Base-by-base conservation (phyloP, 2,113 vertebrate genomes). In the Sula dactylatra region DNA sequence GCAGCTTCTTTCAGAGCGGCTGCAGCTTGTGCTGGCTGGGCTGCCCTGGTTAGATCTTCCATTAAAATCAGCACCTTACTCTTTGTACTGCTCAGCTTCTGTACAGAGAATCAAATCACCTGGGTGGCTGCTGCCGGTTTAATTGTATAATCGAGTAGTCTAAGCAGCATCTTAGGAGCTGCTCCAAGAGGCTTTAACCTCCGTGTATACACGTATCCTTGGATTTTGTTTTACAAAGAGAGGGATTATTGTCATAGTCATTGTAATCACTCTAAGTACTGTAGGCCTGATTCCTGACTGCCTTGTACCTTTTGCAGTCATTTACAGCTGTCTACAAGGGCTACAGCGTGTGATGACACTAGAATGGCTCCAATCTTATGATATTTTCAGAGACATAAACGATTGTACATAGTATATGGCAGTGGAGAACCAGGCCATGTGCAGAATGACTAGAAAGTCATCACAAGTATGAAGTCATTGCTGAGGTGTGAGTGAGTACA, bases 221-320 rank as follows among this genome's bases (percentile, higher is more conserved):
- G 93, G 96, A 96, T 94, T 97, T 94, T 94, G 86, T 95, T 91
- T 94, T 94, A 95, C 95, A 97, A 94, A 96, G 86, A 87, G 44
- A 45, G 66, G 88, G 95, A 97, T 97, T 95, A 96, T 94, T 93
- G 91, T 82, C 81, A 47, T 91, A 50, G 79, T 86, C n/a, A 16
- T 76, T 72, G 81, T 95, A 94, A 96, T 95, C 84, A 69, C 93
- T 89, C 40, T 87, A 76, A 97, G 86, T 93, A 72, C 61, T 65
- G 12, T 7, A 40, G 93, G 78, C 70, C 77, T 84, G 56, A 87
- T 79, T 95, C 91, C 81, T 86, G 56, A 18, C 79, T 92, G 49
- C 17, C 56, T 94, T 89, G 54, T 84, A 24, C 52, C 73, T 92
- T 84, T 56, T 87, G 52, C 54, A 69, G 69, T 54, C 27, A 42